Evolutionary conservation across 2,797 vertebrate genomes (phyloP), one percentile per base, ranked within the genome.

Genomic region (Hippoglossus hippoglossus): DNA sequence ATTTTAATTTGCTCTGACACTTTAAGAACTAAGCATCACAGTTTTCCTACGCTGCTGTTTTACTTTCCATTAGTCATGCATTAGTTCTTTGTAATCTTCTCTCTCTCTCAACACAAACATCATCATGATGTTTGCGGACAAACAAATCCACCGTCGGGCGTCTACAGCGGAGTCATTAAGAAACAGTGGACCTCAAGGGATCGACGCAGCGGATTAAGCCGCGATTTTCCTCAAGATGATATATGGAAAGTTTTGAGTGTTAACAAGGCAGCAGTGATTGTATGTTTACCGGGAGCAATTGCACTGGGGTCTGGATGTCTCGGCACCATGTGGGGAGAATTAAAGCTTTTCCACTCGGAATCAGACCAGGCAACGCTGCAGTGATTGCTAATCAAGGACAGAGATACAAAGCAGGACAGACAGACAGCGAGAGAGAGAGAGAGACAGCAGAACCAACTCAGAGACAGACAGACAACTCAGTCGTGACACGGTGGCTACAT

Each of bases 321-420:
- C 53, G 10, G 76, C 83, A 63, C 75, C 81, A 78, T 90, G 81
- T 87, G 83, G 80, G 53, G 75, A 82, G 81, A 89, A 86, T 84
- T 85, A 87, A 76, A 80, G 72, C 71, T 80, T 44, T 89, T 89
- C 76, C 76, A 77, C 73, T 83, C 49, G 8, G 75, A 81, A 75
- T 77, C 77, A 69, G 81, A 73, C 75, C 25, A n/a, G 63, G 69
- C 66, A 58, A 47, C 2, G 54, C 73, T 50, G 75, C 69, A 10
- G 84, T 69, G 80, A 77, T 84, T 86, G 73, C 75, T 88, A 89
- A 91, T 91, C 89, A 91, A 74, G 73, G 65, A 79, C 62, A 65
- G 26, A 57, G 65, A 73, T 51, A 25, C 51, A 52, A 61, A 28
- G 34, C 28, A 9, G 56, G 52, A 34, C 25, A 25, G 50, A 63